These are phyloP conservation scores for Scolopax bukidnonensis DNA, from an alignment of 2,797 vertebrate genomes.

Conservation along the genomic window DNA sequence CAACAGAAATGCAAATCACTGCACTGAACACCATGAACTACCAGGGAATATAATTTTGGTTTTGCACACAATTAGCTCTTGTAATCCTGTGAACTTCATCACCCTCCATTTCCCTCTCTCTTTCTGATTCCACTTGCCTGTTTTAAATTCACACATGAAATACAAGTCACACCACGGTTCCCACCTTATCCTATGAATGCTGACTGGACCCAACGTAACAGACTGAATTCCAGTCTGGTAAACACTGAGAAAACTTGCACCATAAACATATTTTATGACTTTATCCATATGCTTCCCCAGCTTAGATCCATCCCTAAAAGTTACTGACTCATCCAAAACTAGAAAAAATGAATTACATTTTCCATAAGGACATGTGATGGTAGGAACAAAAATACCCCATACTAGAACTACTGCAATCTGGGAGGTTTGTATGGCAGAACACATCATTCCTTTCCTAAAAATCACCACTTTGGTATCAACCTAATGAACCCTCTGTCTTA, in stretches of 20 bases:
- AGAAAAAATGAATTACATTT: background rate
- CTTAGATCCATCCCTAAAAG: background rate
- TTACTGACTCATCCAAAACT: background rate
- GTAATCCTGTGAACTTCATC: background rate
- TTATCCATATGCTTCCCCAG: background rate
- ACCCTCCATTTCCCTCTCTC: background rate
- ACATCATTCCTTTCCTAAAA: background rate
- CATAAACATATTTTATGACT: background rate
- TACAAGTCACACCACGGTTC: background rate
- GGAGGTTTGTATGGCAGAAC: background rate
- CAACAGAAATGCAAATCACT: background rate
- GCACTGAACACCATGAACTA: background rate
- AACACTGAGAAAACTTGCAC: background rate
- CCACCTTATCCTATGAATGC: background rate
- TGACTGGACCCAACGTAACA: background rate
- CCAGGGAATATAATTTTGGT: background rate
- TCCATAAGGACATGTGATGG: background rate
- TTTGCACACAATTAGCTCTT: background rate
- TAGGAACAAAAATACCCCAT: background rate
- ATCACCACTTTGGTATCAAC: background rate
- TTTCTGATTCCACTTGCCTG: slow-evolving; percentile 30
- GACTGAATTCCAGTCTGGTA: background rate
- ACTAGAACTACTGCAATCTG: background rate
- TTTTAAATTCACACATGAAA: background rate
- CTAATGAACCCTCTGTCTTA: background rate